These are phyloP conservation scores for Parazoanthus darwini DNA, from an alignment of 92 coral and sea anemone genomes.

Conservation along the genomic window DNA sequence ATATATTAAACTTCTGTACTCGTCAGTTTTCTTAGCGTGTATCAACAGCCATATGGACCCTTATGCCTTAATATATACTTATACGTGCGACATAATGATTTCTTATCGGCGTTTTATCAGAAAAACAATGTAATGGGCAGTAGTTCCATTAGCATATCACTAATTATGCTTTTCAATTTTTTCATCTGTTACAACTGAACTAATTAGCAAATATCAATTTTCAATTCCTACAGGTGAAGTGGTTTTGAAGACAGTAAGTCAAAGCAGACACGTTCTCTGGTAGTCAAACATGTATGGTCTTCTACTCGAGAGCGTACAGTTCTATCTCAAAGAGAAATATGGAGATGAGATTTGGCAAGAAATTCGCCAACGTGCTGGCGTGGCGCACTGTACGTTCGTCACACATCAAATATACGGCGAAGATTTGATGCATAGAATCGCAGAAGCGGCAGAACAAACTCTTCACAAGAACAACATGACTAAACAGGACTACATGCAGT, in stretches of 20 bases:
- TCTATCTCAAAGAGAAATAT: slow-evolving; percentile 61
- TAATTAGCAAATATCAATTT: not conserved
- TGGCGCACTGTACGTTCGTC: slow-evolving; percentile 57
- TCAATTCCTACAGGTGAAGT: not conserved
- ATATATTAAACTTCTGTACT: too few relatives aligned
- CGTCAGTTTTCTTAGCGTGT: too few relatives aligned
- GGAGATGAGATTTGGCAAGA: slow-evolving; percentile 69
- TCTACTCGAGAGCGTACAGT: slow-evolving; percentile 71
- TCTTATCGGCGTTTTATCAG: not conserved
- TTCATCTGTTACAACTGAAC: not conserved
- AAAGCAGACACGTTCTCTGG: not conserved
- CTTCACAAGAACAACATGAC: slow-evolving; percentile 64
- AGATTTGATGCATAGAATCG: slow-evolving; percentile 60
- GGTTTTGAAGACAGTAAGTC: not conserved
- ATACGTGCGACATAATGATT: not conserved
- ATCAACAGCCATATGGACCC: too few relatives aligned
- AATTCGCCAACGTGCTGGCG: slow-evolving; percentile 61
- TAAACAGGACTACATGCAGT: slow-evolving; percentile 75
- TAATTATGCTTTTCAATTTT: too few relatives aligned
- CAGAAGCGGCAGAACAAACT: slow-evolving; percentile 60
- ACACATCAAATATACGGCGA: slow-evolving; percentile 78
- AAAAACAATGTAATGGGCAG: not conserved
- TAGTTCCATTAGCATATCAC: not conserved
- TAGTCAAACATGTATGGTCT: slow-evolving; percentile 66
- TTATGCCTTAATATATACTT: too few relatives aligned